These are phyloP conservation scores for Cryptophagus acutangulus DNA, from an alignment of 2,888 invertebrate genomes.

Conservation along the genomic window DNA sequence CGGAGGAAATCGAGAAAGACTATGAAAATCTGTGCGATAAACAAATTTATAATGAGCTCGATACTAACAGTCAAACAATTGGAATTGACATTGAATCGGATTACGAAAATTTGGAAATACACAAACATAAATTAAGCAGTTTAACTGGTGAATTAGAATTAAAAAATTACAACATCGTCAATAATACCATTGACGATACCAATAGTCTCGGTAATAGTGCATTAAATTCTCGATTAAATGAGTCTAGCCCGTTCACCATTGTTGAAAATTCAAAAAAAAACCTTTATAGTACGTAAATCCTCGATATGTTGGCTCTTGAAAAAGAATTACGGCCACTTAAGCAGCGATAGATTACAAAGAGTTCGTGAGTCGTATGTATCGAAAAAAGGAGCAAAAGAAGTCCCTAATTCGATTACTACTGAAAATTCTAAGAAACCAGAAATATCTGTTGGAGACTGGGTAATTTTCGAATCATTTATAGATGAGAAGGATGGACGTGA, in stretches of 20 bases:
- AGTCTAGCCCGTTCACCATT: neutral
- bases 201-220: no score
- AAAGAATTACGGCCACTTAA: neutral
- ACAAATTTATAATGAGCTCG: no score
- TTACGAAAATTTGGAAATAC: neutral
- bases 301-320: neutral
- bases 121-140: no score
- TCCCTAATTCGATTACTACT: no score
- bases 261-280: neutral
- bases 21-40: neutral
- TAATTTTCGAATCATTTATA: no score
- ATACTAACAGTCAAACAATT: neutral
- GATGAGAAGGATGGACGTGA: no score
- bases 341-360: neutral
- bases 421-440: no score
- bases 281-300: neutral
- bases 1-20: neutral
- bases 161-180: neutral
- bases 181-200: neutral
- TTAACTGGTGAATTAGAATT: neutral
- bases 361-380: no score
- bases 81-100: neutral
- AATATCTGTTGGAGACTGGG: no score
- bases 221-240: neutral
- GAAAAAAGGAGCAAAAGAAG: no score